A percentile compares a stretch with the other conserved stretches of the same genome.
Conservation (phyloP, 1,140 invertebrate genomes). For the Pteromalus puparum region DNA sequence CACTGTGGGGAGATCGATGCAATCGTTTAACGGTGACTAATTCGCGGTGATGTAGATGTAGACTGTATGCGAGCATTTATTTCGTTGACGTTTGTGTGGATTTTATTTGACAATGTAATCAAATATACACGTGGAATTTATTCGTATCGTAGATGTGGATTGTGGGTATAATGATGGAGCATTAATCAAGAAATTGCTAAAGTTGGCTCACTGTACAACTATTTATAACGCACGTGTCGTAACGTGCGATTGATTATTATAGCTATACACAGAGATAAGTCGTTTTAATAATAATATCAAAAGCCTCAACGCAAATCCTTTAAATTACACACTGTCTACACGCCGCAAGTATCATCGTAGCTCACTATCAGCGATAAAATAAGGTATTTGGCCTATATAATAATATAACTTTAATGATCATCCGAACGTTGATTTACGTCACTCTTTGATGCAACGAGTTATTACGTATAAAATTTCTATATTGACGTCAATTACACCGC, state of each 20-base stretch:
- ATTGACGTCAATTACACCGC: background rate
- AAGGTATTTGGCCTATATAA: background rate
- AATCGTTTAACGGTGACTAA: too few relatives aligned
- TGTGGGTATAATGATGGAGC: background rate
- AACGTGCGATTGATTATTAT: background rate
- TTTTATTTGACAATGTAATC: too few relatives aligned
- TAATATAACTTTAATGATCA: background rate
- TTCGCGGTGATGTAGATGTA: too few relatives aligned
- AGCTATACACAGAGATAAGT: background rate
- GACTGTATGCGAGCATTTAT: too few relatives aligned
- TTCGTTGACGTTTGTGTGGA: too few relatives aligned
- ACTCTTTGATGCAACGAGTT: background rate
- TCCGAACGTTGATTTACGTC: background rate
- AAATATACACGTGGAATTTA: too few relatives aligned
- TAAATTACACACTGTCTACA: background rate
- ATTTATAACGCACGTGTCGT: background rate
- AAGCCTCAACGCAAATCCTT: too few relatives aligned
- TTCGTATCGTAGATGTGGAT: too few relatives aligned
- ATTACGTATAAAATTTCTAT: background rate
- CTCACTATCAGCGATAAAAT: background rate
- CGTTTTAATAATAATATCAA: background rate
- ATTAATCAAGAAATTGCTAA: conserved; percentile 1
- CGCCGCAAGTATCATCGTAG: too few relatives aligned
- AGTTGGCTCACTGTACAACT: background rate
- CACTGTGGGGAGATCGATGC: too few relatives aligned